Percentiles rank a stretch among this genome's conserved stretches.
Evolutionary conservation across 2,888 invertebrate genomes (phyloP).

Genomic region (Shargacucullia verbasci): DNA sequence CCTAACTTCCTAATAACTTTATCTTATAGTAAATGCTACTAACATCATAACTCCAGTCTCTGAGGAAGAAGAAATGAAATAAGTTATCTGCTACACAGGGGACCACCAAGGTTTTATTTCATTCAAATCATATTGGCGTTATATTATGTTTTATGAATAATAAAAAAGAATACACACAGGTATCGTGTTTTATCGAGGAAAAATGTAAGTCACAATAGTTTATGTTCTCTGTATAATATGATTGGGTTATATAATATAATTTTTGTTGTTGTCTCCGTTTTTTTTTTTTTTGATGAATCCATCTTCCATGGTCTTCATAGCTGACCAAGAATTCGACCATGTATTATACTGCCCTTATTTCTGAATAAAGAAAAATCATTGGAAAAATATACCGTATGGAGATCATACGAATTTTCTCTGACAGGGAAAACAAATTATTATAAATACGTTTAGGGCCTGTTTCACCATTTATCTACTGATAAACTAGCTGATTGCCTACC

Average conservation of each 20-base stretch:
- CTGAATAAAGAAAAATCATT: no score
- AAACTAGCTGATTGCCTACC: no score
- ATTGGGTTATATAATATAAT: not conserved
- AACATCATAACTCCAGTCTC: slow-evolving; percentile 8
- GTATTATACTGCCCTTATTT: no score
- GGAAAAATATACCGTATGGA: no score
- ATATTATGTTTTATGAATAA: slow-evolving; percentile 31
- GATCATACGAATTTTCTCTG: no score
- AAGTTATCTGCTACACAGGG: slow-evolving; percentile 21
- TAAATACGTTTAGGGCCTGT: no score
- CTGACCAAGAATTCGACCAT: no score
- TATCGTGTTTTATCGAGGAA: not conserved
- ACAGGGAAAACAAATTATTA: no score
- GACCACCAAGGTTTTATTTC: slow-evolving; percentile 28
- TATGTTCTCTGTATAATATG: slow-evolving; percentile 2
- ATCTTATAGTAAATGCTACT: slow-evolving; percentile 2
- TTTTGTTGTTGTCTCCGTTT: no score
- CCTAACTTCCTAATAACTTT: slow-evolving; percentile 5
- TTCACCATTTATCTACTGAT: no score
- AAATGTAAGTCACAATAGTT: not conserved
- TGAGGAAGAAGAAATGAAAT: slow-evolving; percentile 19
- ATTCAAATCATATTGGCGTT: slow-evolving; percentile 24
- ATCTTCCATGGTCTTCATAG: no score
- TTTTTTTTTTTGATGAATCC: no score
- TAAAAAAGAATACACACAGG: slow-evolving; percentile 3